Evolutionary conservation across 92 coral and sea anemone genomes (phyloP), one percentile per base, ranked within the genome.

Genomic region (Zoanthus gigantus): DNA sequence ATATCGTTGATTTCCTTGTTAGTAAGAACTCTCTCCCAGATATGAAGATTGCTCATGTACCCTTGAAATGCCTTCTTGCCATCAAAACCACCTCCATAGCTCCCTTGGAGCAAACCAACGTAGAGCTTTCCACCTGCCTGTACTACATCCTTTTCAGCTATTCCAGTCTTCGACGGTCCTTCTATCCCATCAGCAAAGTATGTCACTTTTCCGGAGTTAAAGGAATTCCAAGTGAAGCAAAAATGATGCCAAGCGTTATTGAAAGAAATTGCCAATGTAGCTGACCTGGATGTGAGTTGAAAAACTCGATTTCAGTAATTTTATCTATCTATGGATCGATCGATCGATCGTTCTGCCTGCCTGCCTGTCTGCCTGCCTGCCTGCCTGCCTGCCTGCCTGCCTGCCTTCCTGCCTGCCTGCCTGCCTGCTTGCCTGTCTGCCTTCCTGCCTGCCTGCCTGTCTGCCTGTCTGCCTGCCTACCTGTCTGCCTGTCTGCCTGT

Each of bases 61-160:
- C 71, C 83, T 17, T 30, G 7, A 54, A 78, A 78, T 17, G 83
- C 32, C 31, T 78, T 78, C 15, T 29, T 11, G n/a, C 28, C 50
- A 32, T 78, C 83, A 17, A 78, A 78, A 4, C 83, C 83, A 10
- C 83, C 83, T 13, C 71, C 83, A 18, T 78, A 78, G 28, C 71
- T 78, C 53, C 71, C 83, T 34, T 78, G 83, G 17, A 56, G 46
- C 69, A 56, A 14, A 28, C 83, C 83, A 57, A 78, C 83, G 31
- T 58, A 78, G 30, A 78, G 83, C 44, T 56, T 78, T 32, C 83
- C 83, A 13, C 71, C 71, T 2, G 46, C 67, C 30, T 37, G 42
- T 6, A 78, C 52, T 13, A 67, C 58, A 15, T 56, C 71, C 14
- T 14, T 52, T 1, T 15, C 8, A 2, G 67, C 69, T 32, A 31